phyloP scores from a whole-genome alignment of 2,888 invertebrate species.

The Eutolmus rufibarbis region DNA sequence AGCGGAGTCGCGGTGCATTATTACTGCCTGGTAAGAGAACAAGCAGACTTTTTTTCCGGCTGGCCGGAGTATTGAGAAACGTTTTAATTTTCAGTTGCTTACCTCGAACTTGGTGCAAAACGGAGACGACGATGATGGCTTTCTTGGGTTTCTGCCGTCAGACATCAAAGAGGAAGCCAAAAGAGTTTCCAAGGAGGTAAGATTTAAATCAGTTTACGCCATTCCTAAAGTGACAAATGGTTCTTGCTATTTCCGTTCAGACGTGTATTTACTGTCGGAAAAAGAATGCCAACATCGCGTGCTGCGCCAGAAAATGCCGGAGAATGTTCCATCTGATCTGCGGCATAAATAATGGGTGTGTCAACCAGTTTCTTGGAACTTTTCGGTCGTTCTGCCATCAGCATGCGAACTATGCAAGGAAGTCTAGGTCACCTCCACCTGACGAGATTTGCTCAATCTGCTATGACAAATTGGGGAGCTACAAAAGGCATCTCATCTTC shows the following conservation, averaged over 20 bases:
- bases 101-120: conserved; percentile 75
- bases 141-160: conserved; percentile 73
- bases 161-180: conserved; percentile 75
- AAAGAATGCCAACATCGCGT: conserved; percentile 76
- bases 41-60: background rate
- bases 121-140: conserved; percentile 72
- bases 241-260: conserved; percentile 60
- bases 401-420: conserved; percentile 48
- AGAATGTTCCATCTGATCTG: conserved; percentile 79
- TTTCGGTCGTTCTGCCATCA: conserved; percentile 64
- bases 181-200: conserved; percentile 72
- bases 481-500: conserved; percentile 64
- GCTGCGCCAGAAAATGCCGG: conserved; percentile 70
- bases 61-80: background rate
- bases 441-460: conserved; percentile 72
- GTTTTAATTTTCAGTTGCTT: conserved; percentile 67
- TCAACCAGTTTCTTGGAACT: conserved; percentile 71
- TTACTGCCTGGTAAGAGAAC: conserved; percentile 74
- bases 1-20: conserved; percentile 73
- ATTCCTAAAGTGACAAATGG: background rate
- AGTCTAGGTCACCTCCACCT: background rate
- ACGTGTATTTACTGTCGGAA: conserved; percentile 73
- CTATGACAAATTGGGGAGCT: conserved; percentile 65
- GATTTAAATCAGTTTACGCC: conserved; percentile 49
- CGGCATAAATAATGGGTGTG: conserved; percentile 70